Evolutionary conservation across 2,797 vertebrate species (phyloP).

Genomic region (Caiman crocodilus): DNA sequence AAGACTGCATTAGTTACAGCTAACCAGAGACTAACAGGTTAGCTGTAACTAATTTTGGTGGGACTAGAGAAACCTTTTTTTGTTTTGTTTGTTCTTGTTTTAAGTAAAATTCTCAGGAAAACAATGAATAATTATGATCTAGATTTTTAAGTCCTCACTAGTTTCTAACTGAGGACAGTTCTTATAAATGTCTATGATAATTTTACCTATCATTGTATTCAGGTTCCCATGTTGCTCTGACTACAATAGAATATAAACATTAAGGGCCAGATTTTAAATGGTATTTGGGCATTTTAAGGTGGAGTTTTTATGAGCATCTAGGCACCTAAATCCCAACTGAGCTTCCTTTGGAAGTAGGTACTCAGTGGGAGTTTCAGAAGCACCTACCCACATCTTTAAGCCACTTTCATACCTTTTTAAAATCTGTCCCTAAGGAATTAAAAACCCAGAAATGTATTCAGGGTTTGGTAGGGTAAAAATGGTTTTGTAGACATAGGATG

Average conservation of each 20-base stretch:
- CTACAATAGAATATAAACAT: not conserved
- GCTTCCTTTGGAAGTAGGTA: not conserved
- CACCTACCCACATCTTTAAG: not conserved
- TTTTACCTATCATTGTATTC: not conserved
- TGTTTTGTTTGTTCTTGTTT: not conserved
- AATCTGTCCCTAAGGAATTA: not conserved
- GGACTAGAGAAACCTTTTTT: too few species aligned
- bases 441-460: not conserved
- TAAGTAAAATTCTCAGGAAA: not conserved
- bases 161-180: not conserved
- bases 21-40: not conserved
- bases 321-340: accelerated
- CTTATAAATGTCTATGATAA: not conserved
- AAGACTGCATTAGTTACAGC: accelerated
- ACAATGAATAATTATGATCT: not conserved
- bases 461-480: not conserved
- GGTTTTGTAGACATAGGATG: not conserved
- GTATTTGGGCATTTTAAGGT: not conserved
- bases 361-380: not conserved
- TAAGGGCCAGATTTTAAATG: not conserved
- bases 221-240: not conserved
- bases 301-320: not conserved
- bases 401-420: not conserved
- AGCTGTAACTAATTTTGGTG: not conserved
- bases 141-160: not conserved